phyloP scores from a whole-genome alignment of 2,797 vertebrate genomes.

The Heteromormyrus szaboi region DNA sequence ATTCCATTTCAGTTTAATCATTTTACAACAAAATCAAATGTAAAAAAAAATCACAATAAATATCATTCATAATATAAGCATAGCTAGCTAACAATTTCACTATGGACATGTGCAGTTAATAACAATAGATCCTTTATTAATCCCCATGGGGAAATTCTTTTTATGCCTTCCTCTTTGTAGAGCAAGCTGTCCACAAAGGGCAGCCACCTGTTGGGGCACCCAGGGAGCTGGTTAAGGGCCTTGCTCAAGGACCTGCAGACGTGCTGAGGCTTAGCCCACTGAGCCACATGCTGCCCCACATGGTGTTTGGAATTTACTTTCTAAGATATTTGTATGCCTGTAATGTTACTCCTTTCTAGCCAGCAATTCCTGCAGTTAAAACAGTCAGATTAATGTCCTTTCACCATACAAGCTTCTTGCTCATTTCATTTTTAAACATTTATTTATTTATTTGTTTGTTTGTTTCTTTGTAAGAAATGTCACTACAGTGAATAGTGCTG shows the following conservation, averaged over 20 bases:
- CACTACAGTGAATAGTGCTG: background rate
- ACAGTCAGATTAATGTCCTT: background rate
- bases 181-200: too few species aligned
- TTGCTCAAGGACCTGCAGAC: too few species aligned
- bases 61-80: background rate
- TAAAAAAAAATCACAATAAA: background rate
- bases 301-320: background rate
- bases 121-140: too few species aligned
- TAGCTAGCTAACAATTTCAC: background rate
- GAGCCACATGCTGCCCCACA: too few species aligned
- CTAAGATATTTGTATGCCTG: background rate
- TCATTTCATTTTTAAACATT: background rate
- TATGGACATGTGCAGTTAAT: background rate
- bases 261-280: too few species aligned
- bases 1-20: background rate
- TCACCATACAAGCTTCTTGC: background rate
- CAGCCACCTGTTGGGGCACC: too few species aligned
- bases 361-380: background rate
- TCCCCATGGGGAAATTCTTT: too few species aligned
- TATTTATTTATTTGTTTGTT: background rate
- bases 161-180: too few species aligned
- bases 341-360: background rate
- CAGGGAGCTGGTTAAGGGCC: too few species aligned
- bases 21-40: background rate
- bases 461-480: background rate